Percentiles rank a stretch among this genome's conserved stretches.
Evolutionary conservation across 2,888 invertebrate genomes (phyloP).

Genomic region (Pachliopta kotzebuea): DNA sequence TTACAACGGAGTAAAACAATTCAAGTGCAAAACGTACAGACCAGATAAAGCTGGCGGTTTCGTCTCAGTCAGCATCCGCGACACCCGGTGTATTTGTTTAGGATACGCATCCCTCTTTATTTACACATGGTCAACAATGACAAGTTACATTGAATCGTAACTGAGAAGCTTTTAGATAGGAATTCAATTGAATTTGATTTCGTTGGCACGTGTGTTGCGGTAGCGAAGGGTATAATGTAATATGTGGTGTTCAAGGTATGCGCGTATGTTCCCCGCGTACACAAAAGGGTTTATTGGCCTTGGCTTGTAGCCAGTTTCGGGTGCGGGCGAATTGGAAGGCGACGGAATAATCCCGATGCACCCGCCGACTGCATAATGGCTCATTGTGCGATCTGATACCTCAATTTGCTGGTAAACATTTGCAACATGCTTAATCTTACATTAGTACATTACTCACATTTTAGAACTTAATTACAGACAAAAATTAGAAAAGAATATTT

Average conservation of each 20-base stretch:
- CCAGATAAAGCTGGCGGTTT: constrained; percentile 49
- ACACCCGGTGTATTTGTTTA: constrained; percentile 73
- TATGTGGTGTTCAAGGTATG: constrained; percentile 49
- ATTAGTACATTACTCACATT: not conserved
- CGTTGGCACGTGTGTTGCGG: constrained; percentile 41
- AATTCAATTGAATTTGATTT: constrained; percentile 43
- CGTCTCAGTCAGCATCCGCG: constrained; percentile 55
- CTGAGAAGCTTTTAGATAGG: constrained; percentile 41
- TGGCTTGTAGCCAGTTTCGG: constrained; percentile 67
- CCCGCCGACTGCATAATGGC: constrained; percentile 33
- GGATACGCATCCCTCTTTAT: constrained; percentile 67
- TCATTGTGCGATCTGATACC: constrained; percentile 26
- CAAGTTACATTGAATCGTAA: constrained; percentile 52
- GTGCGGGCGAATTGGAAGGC: constrained; percentile 55
- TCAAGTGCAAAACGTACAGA: constrained; percentile 35
- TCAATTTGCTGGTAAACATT: constrained; percentile 6
- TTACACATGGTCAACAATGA: constrained; percentile 48
- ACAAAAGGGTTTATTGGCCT: constrained; percentile 71
- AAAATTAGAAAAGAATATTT: too few relatives aligned
- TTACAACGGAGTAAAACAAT: constrained; percentile 25
- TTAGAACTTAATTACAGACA: not conserved
- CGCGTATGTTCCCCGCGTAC: constrained; percentile 40
- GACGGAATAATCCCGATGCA: constrained; percentile 47
- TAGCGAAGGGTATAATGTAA: constrained; percentile 41
- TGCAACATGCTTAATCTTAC: not conserved